Base-by-base conservation (phyloP, 2,888 invertebrate genomes). In the Mimachlamys varia region DNA sequence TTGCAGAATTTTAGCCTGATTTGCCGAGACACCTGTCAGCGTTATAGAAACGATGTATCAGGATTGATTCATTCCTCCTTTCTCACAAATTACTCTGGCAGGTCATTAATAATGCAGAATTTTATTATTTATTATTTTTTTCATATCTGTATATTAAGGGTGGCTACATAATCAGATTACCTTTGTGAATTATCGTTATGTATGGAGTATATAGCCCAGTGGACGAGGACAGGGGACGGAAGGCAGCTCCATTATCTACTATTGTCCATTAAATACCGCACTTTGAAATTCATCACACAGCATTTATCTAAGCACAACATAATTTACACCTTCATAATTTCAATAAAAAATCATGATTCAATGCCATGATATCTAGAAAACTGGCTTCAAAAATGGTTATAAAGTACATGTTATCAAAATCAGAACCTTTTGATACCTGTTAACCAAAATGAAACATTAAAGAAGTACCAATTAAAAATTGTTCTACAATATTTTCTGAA, bases 1-100 rank as follows among this genome's bases (percentile, higher is more conserved):
- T 76, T 76, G 76, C 33, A 76, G 76, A 76, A 76, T 76, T 76
- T 76, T 76, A 76, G 76, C 76, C 76, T 15, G 27, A 76, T 76
- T 76, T 22, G 27, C 33, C 33, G 10, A 76, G 76, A 76, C 76
- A 76, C 76, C 76, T 76, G 76, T 33, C 76, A 76, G 27, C 76
- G 17, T 27, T 27, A 76, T 33, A 33, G 33, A 33, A 76, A 33
- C 33, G 5, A 5, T 27, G 33, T 76, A 76, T 76, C 76, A 15
- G 27, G 76, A 33, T 76, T 76, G 22, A 76, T 76, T 76, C 33
- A 76, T 76, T 33, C 10, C 12, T 13, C 27, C 33, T 76, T 76
- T 27, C 76, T 33, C 22, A 76, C 33, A 76, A 76, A 76, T 76
- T 76, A 76, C 76, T 33, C 33, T 27, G 76, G 22, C 33, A 33